Conservation (phyloP, 1,140 invertebrate species). For the Lasioglossum albipes region DNA sequence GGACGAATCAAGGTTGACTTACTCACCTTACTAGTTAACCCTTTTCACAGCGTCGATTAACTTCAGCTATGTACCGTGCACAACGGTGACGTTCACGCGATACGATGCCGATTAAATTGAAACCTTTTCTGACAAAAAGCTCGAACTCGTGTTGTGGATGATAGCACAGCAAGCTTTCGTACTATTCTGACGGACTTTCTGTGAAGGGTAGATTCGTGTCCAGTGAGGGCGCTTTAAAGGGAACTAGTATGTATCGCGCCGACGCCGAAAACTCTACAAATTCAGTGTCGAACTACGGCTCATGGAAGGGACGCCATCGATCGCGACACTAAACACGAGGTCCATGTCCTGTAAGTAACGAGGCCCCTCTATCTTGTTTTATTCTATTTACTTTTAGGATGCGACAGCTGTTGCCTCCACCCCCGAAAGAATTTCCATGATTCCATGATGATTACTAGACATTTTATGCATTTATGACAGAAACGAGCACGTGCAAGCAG, state of each 20-base stretch:
- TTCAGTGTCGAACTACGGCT: constrained; percentile 27
- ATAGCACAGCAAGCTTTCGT: constrained; percentile 50
- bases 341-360: constrained; percentile 53
- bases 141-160: not conserved
- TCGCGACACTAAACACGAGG: constrained; percentile 48
- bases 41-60: constrained; percentile 7
- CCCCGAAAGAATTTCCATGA: not conserved
- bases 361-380: not conserved
- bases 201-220: constrained; percentile 50
- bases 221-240: constrained; percentile 67
- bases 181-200: constrained; percentile 58
- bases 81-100: not conserved
- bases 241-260: constrained; percentile 65
- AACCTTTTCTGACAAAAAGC: not conserved
- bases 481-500: too few relatives aligned
- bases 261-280: constrained; percentile 68
- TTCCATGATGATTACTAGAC: not conserved
- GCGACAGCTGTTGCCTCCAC: not conserved
- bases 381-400: constrained; percentile 81
- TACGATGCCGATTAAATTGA: not conserved
- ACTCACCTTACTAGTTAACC: constrained; percentile 50
- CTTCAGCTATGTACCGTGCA: not conserved
- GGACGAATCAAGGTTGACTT: constrained; percentile 28
- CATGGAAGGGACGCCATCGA: constrained; percentile 63
- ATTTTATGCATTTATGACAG: too few relatives aligned